Base-by-base conservation (phyloP, 1,140 invertebrate species). In the Drosophila lacteicornis region DNA sequence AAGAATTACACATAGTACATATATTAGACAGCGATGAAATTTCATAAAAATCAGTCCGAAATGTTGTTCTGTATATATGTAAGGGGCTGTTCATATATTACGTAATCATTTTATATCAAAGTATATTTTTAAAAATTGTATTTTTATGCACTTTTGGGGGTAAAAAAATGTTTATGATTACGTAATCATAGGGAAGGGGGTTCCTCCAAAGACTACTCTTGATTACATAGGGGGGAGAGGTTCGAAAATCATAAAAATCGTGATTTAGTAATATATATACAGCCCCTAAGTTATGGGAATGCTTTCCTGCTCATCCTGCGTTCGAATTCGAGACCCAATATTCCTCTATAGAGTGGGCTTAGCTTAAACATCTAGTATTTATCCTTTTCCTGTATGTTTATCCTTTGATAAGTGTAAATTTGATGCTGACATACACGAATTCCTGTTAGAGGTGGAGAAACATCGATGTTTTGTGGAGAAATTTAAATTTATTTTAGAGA, bases 321-420 rank as follows among this genome's bases (percentile, higher is more conserved):
- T 65, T 22, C 36, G 25, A 15, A 53, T 65, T 75, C 60, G 73
- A 76, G 71, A 66, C 71, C 69, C 42, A 76, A 47, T 74, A 55
- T 42, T 76, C 49, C 47, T 8, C 25, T 63, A 30, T 25, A 49
- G 19, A 42, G 27, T 50, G 60, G 55, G 15, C 62, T 51, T 66
- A 45, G n/a, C 53, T 53, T 75, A 46, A 17, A 5, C 38, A 33
- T 65, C 46, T 40, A 58, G 36, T 65, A 40, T 49, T 67, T 67
- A 76, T 76, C 74, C 63, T 22, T 67, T 60, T 61, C 63, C 74
- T 78, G 63, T 77, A 77, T 77, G 30, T 77, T 68, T 60, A 76
- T 75, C 73, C 22, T 46, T 45, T 22, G 42, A 76, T 67, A 60
- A 12, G 63, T 77, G 71, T 62, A 22, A 63, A 51, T 45, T 58